Base-by-base conservation (phyloP, 2,797 vertebrate species). In the Sebastes hubbsi region DNA sequence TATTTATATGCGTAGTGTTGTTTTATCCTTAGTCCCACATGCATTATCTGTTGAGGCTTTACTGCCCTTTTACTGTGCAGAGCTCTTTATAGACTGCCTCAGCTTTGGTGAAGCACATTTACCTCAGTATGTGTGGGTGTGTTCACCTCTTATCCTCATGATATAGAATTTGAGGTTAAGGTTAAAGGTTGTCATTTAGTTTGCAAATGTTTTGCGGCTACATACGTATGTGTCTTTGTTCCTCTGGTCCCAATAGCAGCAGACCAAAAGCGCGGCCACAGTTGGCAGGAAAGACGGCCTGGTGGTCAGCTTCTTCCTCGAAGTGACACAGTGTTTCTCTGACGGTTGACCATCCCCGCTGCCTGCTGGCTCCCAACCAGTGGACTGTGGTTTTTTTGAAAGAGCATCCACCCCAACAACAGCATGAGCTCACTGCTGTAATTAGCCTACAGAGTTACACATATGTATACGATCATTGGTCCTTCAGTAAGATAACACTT, bases 231-330 rank as follows among this genome's bases (percentile, higher is more conserved):
- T 61, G 58, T 75, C 90, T 88, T 86, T 88, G 83, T 92, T 81
- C 89, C 81, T 81, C 84, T 49, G 68, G 82, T 82, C 64, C 70
- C 76, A 25, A 49, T 72, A 81, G 83, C 66, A 75, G 76, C 75
- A n/a, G 75, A 83, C 84, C 85, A 82, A 83, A 82, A 72, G 72
- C n/a, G 54, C 81, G 72, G 71, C 82, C 80, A 52, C 65, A 84
- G 61, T 85, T 89, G 86, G 87, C 84, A 85, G 4, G 84, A 77
- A 66, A 65, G 78, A 56, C 49, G 22, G 77, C 72, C 77, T 54
- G 67, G 88, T 63, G 90, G 91, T 91, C 88, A 81, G 75, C 88
- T 81, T 62, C 72, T 95, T 95, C 94, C 93, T 92, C 90, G 93
- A 93, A 94, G 88, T 93, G 91, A 92, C 88, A 89, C 76, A 64